Base-by-base conservation (phyloP, 2,113 vertebrate species). In the Condylura cristata region DNA sequence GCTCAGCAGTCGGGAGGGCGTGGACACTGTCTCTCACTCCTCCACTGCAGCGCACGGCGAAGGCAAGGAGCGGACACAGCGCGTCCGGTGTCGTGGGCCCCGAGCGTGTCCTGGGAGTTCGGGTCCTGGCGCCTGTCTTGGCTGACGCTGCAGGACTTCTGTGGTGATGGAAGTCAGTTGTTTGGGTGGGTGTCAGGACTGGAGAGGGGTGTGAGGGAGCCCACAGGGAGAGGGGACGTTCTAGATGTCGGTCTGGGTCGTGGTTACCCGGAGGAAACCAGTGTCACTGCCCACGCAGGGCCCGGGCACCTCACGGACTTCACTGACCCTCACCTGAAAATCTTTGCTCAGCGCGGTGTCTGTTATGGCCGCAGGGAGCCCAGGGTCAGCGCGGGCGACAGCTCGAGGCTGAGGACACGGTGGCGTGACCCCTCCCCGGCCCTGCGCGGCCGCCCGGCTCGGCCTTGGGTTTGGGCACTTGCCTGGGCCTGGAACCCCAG, bases 11-110 rank as follows among this genome's bases (percentile, higher is more conserved):
- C 9, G 16, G 56, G 34, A 7, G 24, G 46, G 4, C 8, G 6
- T 22, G 5, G 20, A 8, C 1, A 3, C 37, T 10, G n/a, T 3
- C 48, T 2, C 18, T 53, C 30, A 5, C 34, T 37, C 46, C 3
- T 7, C 0, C 14, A 0, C 6, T 58, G 60, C 66, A 44, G 10
- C 20, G 32, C n/a, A 9, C 22, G 2, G 70, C 32, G 2, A 0
- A 4, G 48, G 56, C 3, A 30, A 39, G 24, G 86, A 30, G 0
- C 0, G 13, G 8, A 0, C 46, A 5, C 2, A n/a, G 37, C 2
- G 0, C 3, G 16, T 48, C 1, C 16, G 1, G 8, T 22, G 3
- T 8, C 11, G 0, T 0, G 5, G 24, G n/a, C n/a, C n/a, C 71
- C 34, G 6, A 5, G 18, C 2, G n/a, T 51, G 5, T 48, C 13